A percentile compares a stretch with the other conserved stretches of the same genome.
Conservation (phyloP, 35 echinoderm and acorn worm genomes). For the Diadema setosum region DNA sequence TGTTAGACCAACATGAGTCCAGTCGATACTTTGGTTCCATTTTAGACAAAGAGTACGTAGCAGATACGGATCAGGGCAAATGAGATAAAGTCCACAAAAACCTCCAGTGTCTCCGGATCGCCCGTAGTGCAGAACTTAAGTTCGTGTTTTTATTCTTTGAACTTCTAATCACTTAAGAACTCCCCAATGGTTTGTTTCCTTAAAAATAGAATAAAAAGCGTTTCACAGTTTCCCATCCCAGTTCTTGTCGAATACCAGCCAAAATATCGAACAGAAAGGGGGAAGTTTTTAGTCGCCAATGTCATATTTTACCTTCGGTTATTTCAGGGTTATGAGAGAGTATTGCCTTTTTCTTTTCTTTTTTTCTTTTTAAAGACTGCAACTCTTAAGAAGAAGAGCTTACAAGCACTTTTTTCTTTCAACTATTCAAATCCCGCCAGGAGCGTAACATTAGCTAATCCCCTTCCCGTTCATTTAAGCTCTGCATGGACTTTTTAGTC, state of each 20-base stretch:
- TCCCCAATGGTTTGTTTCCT: too few species aligned
- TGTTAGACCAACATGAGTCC: too few species aligned
- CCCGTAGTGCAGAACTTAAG: neutral
- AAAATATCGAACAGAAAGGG: slow-evolving; percentile 9
- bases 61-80: too few species aligned
- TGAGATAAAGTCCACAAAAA: too few species aligned
- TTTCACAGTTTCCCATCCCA: too few species aligned
- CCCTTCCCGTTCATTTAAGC: neutral
- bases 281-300: slow-evolving; percentile 22
- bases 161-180: neutral
- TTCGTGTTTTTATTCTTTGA: neutral
- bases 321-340: slow-evolving; percentile 11
- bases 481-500: neutral
- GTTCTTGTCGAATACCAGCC: neutral
- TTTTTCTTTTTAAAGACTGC: too few species aligned
- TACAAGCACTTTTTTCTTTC: neutral
- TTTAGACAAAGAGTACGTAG: too few species aligned
- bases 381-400: too few species aligned
- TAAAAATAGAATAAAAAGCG: too few species aligned
- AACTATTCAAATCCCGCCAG: neutral
- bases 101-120: neutral
- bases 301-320: slow-evolving; percentile 12
- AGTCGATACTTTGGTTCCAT: too few species aligned
- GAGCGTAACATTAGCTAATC: slow-evolving; percentile 10
- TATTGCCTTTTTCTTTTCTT: too few species aligned